Evolutionary conservation across 2,888 invertebrate genomes (phyloP).

Genomic region (Clostera curtula): DNA sequence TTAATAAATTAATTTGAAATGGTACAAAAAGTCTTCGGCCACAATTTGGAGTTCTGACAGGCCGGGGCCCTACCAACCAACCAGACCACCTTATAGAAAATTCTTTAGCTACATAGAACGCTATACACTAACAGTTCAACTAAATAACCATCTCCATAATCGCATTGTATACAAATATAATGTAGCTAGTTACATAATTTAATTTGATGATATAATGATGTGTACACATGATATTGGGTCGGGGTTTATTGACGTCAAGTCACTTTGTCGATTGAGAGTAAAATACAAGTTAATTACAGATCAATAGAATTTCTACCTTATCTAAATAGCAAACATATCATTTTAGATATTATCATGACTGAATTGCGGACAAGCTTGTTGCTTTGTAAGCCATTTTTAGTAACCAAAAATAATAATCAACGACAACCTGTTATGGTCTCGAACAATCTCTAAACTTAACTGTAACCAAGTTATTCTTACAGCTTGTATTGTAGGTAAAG

Average conservation of each 20-base stretch:
- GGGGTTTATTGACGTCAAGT: conserved; percentile 25
- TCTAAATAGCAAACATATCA: too few relatives aligned
- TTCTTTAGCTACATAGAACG: conserved; percentile 51
- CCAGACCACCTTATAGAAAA: conserved; percentile 39
- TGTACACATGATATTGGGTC: conserved; percentile 61
- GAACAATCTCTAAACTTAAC: too few relatives aligned
- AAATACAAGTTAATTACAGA: not conserved
- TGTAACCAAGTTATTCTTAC: too few relatives aligned
- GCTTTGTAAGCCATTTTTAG: too few relatives aligned
- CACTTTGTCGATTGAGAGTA: conserved; percentile 15
- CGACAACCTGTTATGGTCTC: too few relatives aligned
- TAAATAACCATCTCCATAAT: conserved; percentile 38
- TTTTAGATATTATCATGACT: too few relatives aligned
- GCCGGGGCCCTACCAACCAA: conserved; percentile 27
- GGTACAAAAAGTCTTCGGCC: too few relatives aligned
- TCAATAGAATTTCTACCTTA: too few relatives aligned
- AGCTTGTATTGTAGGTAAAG: too few relatives aligned
- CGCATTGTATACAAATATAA: conserved; percentile 31
- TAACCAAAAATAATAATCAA: too few relatives aligned
- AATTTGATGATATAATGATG: conserved; percentile 58
- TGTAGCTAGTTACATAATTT: conserved; percentile 31
- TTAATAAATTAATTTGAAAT: too few relatives aligned
- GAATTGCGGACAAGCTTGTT: too few relatives aligned
- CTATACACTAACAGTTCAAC: conserved; percentile 59
- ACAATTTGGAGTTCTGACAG: conserved; percentile 18